phyloP scores from a whole-genome alignment of 2,797 vertebrate species.

The Channa striata region DNA sequence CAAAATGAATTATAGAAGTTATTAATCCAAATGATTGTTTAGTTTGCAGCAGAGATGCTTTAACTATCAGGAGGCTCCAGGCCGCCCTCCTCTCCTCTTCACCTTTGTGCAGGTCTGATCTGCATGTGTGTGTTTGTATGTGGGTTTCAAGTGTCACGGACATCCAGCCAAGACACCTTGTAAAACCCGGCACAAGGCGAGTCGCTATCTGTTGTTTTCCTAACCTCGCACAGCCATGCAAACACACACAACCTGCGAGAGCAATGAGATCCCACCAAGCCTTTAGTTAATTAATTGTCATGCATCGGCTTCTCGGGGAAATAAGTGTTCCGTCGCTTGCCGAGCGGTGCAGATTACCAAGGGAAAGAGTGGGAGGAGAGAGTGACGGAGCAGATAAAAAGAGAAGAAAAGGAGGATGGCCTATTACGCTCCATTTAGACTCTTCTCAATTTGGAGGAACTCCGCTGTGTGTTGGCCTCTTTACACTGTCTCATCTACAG shows the following conservation, averaged over 20 bases:
- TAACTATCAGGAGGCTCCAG: background rate
- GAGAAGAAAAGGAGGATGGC: constrained; percentile 36
- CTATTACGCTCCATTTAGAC: constrained; percentile 71
- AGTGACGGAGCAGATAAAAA: constrained; percentile 55
- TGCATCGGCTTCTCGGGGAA: constrained; percentile 37
- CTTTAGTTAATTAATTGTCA: constrained; percentile 47
- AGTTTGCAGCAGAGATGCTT: background rate
- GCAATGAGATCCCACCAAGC: constrained; percentile 13
- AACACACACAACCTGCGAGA: constrained; percentile 1
- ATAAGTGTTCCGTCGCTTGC: constrained; percentile 40
- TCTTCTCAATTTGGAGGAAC: constrained; percentile 62
- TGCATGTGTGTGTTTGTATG: background rate
- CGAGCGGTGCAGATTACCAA: constrained; percentile 2
- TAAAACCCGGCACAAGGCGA: background rate
- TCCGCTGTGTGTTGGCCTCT: constrained; percentile 74
- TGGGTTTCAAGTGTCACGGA: background rate
- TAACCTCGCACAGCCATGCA: background rate
- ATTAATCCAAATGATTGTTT: no score
- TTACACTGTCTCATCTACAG: constrained; percentile 58
- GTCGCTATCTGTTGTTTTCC: constrained; percentile 3
- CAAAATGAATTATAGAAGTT: no score
- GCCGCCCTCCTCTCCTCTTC: background rate
- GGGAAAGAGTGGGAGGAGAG: constrained; percentile 11
- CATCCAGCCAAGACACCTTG: background rate
- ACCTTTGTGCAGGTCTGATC: background rate